A percentile compares a stretch with the other conserved stretches of the same genome.
phyloP scores from a whole-genome alignment of 2,797 vertebrate genomes.

The Danio jaintianensis region DNA sequence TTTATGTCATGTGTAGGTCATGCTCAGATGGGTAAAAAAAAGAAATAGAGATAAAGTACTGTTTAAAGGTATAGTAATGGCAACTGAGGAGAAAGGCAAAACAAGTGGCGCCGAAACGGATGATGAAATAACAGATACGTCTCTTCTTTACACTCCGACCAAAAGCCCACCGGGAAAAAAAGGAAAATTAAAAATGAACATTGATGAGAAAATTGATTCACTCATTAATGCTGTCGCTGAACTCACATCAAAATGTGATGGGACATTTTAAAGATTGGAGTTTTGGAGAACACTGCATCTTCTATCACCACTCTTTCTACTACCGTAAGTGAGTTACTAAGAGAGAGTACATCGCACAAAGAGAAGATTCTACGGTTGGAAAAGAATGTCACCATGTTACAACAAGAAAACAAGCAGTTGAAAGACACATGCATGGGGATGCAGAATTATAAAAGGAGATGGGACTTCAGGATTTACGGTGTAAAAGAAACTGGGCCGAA shows the following conservation, averaged over 20 bases:
- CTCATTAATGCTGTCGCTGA: background rate
- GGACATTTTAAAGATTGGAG: background rate
- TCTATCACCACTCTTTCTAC: background rate
- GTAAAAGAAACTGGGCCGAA: background rate
- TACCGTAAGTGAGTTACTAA: background rate
- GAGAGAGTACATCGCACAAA: background rate
- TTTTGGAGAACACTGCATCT: background rate
- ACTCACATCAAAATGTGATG: background rate
- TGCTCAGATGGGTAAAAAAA: too few species aligned
- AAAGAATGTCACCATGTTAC: background rate
- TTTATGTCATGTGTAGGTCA: too few species aligned
- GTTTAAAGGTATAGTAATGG: too few species aligned
- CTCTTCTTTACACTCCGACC: background rate
- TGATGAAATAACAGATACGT: too few species aligned
- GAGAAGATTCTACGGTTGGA: background rate
- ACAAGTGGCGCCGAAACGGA: too few species aligned
- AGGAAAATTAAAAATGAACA: background rate
- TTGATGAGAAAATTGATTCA: background rate
- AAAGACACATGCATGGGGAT: background rate
- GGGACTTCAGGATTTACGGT: slow-evolving; percentile 7
- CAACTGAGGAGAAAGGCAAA: too few species aligned
- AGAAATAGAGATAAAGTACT: too few species aligned
- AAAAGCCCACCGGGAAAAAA: background rate
- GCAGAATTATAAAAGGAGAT: slow-evolving; percentile 7
- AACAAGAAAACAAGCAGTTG: background rate